Percentiles rank a stretch among this genome's conserved stretches.
Evolutionary conservation across 2,113 vertebrate species (phyloP).

Genomic region (Tonatia bakeri): DNA sequence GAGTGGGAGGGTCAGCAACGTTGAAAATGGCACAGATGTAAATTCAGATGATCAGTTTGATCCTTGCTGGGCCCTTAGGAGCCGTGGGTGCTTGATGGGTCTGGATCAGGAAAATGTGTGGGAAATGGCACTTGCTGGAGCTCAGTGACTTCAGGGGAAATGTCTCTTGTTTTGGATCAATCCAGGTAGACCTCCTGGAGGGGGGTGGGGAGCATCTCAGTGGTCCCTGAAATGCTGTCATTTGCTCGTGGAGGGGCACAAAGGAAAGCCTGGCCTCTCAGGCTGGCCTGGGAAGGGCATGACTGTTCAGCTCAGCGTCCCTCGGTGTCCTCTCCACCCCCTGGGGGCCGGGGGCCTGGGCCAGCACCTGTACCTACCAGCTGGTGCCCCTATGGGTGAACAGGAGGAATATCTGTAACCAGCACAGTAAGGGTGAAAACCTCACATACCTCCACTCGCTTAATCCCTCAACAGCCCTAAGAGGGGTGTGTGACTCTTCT

Average conservation of each 20-base stretch:
- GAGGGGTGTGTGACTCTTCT: not conserved
- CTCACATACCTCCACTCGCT: not conserved
- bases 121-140: not conserved
- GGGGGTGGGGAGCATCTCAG: not conserved
- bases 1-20: not conserved
- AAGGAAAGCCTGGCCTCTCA: not conserved
- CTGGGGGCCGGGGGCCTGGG: accelerated
- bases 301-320: not conserved
- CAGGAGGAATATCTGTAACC: not conserved
- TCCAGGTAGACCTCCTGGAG: not conserved
- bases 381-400: not conserved
- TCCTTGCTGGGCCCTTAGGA: not conserved
- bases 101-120: not conserved
- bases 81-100: not conserved
- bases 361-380: too few species aligned
- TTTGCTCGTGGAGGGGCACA: not conserved
- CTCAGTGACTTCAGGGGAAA: not conserved
- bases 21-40: not conserved
- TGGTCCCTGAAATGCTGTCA: not conserved
- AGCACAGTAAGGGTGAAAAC: not conserved
- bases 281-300: not conserved
- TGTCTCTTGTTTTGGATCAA: not conserved
- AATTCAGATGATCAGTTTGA: not conserved
- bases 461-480: not conserved
- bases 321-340: not conserved